Conservation (phyloP, 2,797 vertebrate species). For the Oreochromis mossambicus region DNA sequence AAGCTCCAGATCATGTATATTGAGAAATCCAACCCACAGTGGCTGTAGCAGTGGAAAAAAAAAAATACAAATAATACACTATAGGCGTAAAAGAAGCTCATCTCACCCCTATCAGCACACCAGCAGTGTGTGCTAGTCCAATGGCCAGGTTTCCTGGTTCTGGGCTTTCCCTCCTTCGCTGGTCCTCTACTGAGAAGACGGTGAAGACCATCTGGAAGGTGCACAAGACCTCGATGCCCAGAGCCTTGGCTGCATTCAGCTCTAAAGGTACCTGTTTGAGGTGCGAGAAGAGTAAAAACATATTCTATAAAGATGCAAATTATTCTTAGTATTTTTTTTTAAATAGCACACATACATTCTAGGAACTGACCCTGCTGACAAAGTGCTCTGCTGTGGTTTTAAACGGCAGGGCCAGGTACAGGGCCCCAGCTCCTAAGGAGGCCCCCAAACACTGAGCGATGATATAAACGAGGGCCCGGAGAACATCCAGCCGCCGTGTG, state of each 20-base stretch:
- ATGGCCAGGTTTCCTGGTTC: conserved; percentile 79
- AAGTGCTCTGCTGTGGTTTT: conserved; percentile 62
- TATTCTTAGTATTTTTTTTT: background rate
- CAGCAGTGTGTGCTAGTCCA: conserved; percentile 79
- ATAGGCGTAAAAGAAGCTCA: background rate
- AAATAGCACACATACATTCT: background rate
- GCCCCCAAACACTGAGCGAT: conserved; percentile 82
- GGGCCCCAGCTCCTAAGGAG: conserved; percentile 67
- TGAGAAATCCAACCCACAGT: background rate
- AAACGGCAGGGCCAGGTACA: conserved; percentile 73
- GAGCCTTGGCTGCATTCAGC: conserved; percentile 76
- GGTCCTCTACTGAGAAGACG: conserved; percentile 77
- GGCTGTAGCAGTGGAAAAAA: background rate
- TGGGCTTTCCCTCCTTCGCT: conserved; percentile 51
- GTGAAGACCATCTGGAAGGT: conserved; percentile 85
- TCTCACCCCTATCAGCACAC: conserved; percentile 78
- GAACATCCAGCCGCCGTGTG: conserved; percentile 74
- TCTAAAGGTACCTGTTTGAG: conserved; percentile 70
- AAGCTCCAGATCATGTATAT: too few species aligned
- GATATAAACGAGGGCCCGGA: conserved; percentile 66
- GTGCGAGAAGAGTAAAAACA: background rate
- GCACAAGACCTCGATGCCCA: conserved; percentile 79
- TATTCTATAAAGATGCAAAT: background rate
- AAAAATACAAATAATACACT: background rate
- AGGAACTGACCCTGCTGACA: conserved; percentile 71